These are phyloP conservation scores for Champsocephalus esox DNA, from an alignment of 2,797 vertebrate species.

Conservation along the genomic window DNA sequence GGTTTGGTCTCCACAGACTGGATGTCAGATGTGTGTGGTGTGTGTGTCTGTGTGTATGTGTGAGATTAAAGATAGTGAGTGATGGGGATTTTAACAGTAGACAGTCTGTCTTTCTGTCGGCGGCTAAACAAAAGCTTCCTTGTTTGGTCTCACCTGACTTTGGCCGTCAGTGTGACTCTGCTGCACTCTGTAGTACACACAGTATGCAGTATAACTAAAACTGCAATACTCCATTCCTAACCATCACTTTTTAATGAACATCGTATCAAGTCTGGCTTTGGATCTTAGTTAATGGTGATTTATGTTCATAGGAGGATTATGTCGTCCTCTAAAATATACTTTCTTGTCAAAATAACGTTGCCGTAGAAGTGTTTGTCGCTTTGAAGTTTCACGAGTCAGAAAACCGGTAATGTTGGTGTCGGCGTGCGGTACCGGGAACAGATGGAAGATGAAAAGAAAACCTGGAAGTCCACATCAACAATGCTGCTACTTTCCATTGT, in stretches of 20 bases:
- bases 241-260: not conserved
- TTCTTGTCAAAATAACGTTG: too few species aligned
- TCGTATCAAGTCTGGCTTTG: too few species aligned
- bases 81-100: slow-evolving; percentile 70
- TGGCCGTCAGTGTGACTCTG: slow-evolving; percentile 33
- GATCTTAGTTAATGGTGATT: not conserved
- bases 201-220: not conserved
- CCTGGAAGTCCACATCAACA: not conserved
- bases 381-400: not conserved
- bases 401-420: not conserved
- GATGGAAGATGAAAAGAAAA: not conserved
- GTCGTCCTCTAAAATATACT: not conserved
- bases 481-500: not conserved
- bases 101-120: slow-evolving; percentile 47
- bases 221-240: not conserved
- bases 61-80: slow-evolving; percentile 71
- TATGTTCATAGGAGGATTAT: not conserved
- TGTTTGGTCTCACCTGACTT: slow-evolving; percentile 74
- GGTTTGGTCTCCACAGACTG: slow-evolving; percentile 25
- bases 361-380: not conserved
- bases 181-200: slow-evolving; percentile 7
- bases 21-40: slow-evolving; percentile 14
- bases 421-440: not conserved
- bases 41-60: slow-evolving; percentile 28
- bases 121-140: slow-evolving; percentile 54